These are phyloP conservation scores for Hydropsyche betteni DNA, from an alignment of 2,888 invertebrate species.

Conservation along the genomic window DNA sequence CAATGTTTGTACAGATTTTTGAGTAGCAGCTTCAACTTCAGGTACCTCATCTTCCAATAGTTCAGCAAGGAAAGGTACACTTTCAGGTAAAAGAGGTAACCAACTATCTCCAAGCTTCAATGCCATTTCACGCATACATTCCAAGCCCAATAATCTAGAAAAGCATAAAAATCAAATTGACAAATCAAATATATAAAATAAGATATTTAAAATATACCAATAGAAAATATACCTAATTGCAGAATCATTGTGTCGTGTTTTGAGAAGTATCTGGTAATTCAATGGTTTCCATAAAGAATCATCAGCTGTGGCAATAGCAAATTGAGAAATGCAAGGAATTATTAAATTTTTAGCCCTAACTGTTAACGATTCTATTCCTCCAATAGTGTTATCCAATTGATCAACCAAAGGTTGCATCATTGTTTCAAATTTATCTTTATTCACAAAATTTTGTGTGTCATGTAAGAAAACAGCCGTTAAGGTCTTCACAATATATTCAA, in stretches of 20 bases:
- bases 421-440: constrained; percentile 83
- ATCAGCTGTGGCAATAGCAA: constrained; percentile 83
- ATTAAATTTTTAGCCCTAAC: constrained; percentile 69
- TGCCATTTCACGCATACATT: constrained; percentile 80
- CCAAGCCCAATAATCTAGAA: constrained; percentile 72
- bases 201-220: not conserved
- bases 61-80: constrained; percentile 93
- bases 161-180: not conserved
- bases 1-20: constrained; percentile 82
- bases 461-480: constrained; percentile 81
- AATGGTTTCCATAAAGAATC: constrained; percentile 90
- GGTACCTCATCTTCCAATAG: constrained; percentile 90
- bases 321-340: constrained; percentile 82
- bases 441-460: constrained; percentile 85
- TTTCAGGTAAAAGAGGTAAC: constrained; percentile 88
- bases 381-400: constrained; percentile 81
- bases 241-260: constrained; percentile 80
- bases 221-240: constrained; percentile 67
- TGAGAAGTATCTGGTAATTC: constrained; percentile 89
- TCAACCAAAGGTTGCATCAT: constrained; percentile 89
- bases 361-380: constrained; percentile 70
- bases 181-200: constrained; percentile 1
- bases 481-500: constrained; percentile 79
- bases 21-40: constrained; percentile 81
- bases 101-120: constrained; percentile 89